These are phyloP conservation scores for Papilio aristodemus DNA, from an alignment of 1,140 invertebrate species.

Conservation along the genomic window DNA sequence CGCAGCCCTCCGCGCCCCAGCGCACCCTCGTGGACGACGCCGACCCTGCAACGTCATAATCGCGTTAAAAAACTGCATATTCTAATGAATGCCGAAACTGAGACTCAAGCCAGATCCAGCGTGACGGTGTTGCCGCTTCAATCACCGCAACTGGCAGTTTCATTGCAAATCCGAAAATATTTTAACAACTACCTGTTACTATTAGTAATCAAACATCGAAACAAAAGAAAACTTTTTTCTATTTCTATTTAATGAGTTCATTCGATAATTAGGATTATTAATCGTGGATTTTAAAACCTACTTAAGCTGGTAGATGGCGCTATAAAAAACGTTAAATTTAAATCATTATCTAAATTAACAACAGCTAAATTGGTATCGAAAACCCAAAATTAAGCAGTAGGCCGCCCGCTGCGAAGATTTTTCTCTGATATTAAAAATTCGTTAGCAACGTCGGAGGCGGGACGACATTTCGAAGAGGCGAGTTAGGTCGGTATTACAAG, in stretches of 20 bases:
- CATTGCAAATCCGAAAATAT: neutral
- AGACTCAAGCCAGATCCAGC: slow-evolving; percentile 64
- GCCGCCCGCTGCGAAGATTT: neutral
- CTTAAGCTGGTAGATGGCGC: neutral
- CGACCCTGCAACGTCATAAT: slow-evolving; percentile 75
- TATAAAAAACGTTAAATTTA: neutral
- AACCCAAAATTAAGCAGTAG: neutral
- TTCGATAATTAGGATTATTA: neutral
- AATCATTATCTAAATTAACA: neutral
- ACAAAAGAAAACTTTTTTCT: neutral
- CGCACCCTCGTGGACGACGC: slow-evolving; percentile 54
- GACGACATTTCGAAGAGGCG: slow-evolving; percentile 55
- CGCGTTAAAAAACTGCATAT: slow-evolving; percentile 77
- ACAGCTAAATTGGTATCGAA: neutral
- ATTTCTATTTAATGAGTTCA: neutral
- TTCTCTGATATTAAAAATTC: slow-evolving; percentile 51
- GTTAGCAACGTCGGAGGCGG: slow-evolving; percentile 57
- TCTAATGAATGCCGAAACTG: slow-evolving; percentile 74
- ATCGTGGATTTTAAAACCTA: too few relatives aligned
- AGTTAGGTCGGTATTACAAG: slow-evolving; percentile 64
- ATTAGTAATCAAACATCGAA: neutral
- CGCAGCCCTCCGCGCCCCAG: slow-evolving; percentile 74
- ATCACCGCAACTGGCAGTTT: slow-evolving; percentile 7
- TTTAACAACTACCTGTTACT: neutral
- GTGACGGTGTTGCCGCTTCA: slow-evolving; percentile 35